Evolutionary conservation across 1,140 invertebrate genomes (phyloP).

Genomic region (Drosophila erecta): DNA sequence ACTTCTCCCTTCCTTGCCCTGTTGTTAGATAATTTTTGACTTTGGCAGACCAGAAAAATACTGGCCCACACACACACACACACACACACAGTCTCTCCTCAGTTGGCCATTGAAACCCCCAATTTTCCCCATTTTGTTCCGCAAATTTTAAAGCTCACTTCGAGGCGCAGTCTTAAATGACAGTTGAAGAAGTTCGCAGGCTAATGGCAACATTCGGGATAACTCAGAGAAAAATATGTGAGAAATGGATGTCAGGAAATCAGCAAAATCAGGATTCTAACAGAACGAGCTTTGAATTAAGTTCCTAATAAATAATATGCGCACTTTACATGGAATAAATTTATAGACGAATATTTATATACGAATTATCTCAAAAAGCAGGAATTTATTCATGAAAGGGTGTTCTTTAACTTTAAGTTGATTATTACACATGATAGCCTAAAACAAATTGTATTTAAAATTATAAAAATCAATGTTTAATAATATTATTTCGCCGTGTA

Average conservation of each 20-base stretch:
- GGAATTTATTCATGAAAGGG: no score
- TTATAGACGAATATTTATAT: no score
- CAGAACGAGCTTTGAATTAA: neutral
- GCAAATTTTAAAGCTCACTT: conserved; percentile 44
- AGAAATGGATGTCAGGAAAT: neutral
- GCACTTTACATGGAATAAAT: no score
- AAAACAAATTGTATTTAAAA: no score
- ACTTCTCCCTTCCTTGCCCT: conserved; percentile 12
- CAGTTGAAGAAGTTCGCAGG: conserved; percentile 27
- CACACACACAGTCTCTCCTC: neutral
- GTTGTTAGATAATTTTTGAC: conserved; percentile 75
- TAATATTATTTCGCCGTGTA: conserved; percentile 8
- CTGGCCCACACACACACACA: conserved; percentile 13
- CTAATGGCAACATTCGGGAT: conserved; percentile 22
- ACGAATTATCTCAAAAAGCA: no score
- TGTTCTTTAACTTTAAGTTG: no score
- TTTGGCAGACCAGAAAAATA: conserved; percentile 44
- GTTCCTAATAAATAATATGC: no score
- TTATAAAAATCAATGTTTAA: no score
- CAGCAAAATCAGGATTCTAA: neutral
- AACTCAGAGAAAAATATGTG: conserved; percentile 2
- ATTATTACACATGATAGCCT: no score
- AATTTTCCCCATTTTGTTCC: conserved; percentile 3
- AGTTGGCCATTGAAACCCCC: neutral
- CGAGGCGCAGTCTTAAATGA: conserved; percentile 33